Percentiles rank a stretch among this genome's conserved stretches.
Evolutionary conservation across 2,113 vertebrate genomes (phyloP).

Genomic region (Scartelaos histophorus): DNA sequence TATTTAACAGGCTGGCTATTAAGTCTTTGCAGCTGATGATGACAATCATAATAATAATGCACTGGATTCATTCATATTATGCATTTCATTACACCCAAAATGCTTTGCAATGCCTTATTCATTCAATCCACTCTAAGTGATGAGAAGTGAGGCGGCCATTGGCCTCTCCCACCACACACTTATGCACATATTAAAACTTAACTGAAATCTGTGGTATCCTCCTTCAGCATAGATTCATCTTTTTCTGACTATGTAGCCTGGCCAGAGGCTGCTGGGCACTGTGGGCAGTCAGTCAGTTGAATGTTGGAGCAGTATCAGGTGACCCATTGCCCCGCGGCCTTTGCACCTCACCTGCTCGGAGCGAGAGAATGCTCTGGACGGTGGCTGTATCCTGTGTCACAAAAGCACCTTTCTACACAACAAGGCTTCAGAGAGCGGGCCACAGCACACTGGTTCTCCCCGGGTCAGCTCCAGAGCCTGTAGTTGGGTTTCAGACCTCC

Average conservation of each 20-base stretch:
- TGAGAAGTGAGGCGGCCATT: too few relatives aligned
- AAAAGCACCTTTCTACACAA: constrained; percentile 79
- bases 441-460: constrained; percentile 70
- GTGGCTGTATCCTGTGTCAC: constrained; percentile 77
- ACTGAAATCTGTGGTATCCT: constrained; percentile 17
- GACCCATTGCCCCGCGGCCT: constrained; percentile 72
- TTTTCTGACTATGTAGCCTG: constrained; percentile 62
- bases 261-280: constrained; percentile 47
- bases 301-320: constrained; percentile 75
- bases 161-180: neutral
- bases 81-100: too few relatives aligned
- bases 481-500: constrained; percentile 79
- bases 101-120: too few relatives aligned
- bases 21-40: neutral
- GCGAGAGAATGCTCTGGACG: constrained; percentile 60
- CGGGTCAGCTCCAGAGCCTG: constrained; percentile 59
- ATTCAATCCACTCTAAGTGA: too few relatives aligned
- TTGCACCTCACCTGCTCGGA: constrained; percentile 61
- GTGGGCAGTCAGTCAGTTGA: constrained; percentile 50
- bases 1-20: neutral
- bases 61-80: too few relatives aligned
- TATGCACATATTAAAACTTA: constrained; percentile 2
- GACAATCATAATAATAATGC: too few relatives aligned
- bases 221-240: constrained; percentile 51
- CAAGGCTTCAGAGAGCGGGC: constrained; percentile 71